These are phyloP conservation scores for Steinernema hermaphroditum DNA, from an alignment of 2,888 invertebrate species.

Conservation along the genomic window DNA sequence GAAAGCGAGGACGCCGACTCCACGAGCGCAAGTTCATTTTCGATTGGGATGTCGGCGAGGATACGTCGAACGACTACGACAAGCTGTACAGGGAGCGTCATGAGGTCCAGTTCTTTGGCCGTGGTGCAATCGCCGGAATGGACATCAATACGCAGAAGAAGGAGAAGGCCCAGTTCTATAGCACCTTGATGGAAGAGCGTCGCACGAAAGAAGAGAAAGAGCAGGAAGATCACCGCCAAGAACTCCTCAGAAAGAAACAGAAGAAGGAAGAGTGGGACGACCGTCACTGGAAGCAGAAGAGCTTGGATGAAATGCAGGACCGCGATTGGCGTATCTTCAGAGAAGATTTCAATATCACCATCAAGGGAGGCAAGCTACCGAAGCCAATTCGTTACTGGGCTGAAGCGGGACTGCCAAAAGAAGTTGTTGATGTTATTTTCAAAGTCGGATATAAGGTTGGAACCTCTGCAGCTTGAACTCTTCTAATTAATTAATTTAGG, in stretches of 20 bases:
- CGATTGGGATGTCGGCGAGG: constrained; percentile 99
- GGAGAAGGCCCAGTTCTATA: constrained; percentile 95
- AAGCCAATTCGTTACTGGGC: constrained; percentile 93
- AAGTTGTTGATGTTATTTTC: constrained; percentile 89
- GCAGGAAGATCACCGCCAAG: constrained; percentile 78
- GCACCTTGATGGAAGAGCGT: constrained; percentile 87
- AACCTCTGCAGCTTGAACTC: neutral
- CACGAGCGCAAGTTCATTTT: constrained; percentile 99
- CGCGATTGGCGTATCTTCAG: constrained; percentile 99
- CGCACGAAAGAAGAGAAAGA: constrained; percentile 94
- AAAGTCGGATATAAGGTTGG: constrained; percentile 73
- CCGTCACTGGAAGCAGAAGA: constrained; percentile 96
- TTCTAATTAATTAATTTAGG: constrained; percentile 68
- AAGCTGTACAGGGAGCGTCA: constrained; percentile 92
- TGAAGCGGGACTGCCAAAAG: constrained; percentile 85
- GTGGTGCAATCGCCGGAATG: constrained; percentile 95
- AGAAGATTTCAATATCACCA: constrained; percentile 97
- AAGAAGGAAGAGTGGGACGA: constrained; percentile 99
- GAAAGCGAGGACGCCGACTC: constrained; percentile 78
- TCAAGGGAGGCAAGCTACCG: constrained; percentile 89
- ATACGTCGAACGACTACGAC: constrained; percentile 95
- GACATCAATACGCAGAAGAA: constrained; percentile 78
- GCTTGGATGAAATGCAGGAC: constrained; percentile 91
- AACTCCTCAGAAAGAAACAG: constrained; percentile 71
- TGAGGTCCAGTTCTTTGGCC: constrained; percentile 92